Percentiles rank a stretch among this genome's conserved stretches.
Conservation (phyloP, 2,888 invertebrate species). For the Brachylomia viminalis region DNA sequence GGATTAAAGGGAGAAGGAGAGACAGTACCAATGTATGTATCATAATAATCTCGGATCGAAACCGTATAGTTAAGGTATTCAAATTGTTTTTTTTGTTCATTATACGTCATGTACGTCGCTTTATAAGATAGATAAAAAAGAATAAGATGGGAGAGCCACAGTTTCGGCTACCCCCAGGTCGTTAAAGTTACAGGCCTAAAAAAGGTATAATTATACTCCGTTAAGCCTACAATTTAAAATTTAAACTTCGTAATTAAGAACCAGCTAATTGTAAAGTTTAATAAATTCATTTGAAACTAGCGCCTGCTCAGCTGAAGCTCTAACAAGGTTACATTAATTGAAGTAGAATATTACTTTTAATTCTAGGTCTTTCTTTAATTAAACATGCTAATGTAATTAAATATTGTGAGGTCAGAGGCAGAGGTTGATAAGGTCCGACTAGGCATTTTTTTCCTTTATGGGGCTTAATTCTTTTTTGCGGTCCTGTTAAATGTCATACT, state of each 20-base stretch:
- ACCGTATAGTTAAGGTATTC: too few relatives aligned
- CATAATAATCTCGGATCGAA: not conserved
- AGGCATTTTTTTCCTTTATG: not conserved
- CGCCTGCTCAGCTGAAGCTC: slow-evolving; percentile 35
- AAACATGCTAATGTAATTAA: slow-evolving; percentile 40
- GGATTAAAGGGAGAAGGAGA: too few relatives aligned
- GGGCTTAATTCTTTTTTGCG: too few relatives aligned
- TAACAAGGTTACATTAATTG: slow-evolving; percentile 51
- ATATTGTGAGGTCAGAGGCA: slow-evolving; percentile 10
- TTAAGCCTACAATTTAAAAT: slow-evolving; percentile 10
- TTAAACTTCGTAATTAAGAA: slow-evolving; percentile 40
- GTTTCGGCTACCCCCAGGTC: not conserved
- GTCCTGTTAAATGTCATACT: not conserved
- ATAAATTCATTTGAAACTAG: slow-evolving; percentile 53
- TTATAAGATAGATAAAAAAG: not conserved
- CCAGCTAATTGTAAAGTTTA: slow-evolving; percentile 27
- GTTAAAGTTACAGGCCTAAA: not conserved
- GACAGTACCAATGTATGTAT: too few relatives aligned
- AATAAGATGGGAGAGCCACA: not conserved
- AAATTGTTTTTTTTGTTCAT: not conserved
- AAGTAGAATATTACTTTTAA: slow-evolving; percentile 27
- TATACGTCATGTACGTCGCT: not conserved
- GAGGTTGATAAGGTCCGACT: not conserved
- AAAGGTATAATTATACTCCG: not conserved
- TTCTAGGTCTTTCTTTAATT: slow-evolving; percentile 32